Evolutionary conservation across 1,140 invertebrate genomes (phyloP).

Genomic region (Acromyrmex charruanus): DNA sequence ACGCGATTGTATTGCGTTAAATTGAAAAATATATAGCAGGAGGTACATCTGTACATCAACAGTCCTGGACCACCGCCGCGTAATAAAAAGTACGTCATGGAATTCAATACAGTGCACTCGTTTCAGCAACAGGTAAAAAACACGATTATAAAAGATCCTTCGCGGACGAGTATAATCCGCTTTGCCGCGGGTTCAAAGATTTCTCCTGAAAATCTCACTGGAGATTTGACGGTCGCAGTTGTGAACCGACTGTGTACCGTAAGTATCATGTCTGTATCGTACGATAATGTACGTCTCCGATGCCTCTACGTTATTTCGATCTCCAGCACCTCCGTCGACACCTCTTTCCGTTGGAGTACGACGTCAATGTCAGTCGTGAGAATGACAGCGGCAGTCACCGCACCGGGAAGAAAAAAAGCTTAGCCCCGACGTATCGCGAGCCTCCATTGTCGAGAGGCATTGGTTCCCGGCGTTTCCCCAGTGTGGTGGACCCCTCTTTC

Average conservation of each 20-base stretch:
- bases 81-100: background rate
- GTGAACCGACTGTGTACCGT: conserved; percentile 30
- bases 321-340: conserved; percentile 53
- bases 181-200: conserved; percentile 10
- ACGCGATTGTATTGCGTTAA: background rate
- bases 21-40: background rate
- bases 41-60: background rate
- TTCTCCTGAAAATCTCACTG: background rate
- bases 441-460: conserved; percentile 72
- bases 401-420: conserved; percentile 60
- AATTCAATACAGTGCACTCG: conserved; percentile 19
- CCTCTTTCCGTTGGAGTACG: conserved; percentile 62
- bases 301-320: conserved; percentile 57
- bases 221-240: conserved; percentile 50
- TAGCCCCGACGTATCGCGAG: conserved; percentile 55
- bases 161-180: conserved; percentile 27
- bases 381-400: conserved; percentile 60
- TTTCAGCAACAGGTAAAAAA: conserved; percentile 34
- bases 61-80: too few species aligned
- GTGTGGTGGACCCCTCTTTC: conserved; percentile 41
- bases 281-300: background rate
- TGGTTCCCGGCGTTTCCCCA: conserved; percentile 48
- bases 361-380: conserved; percentile 64
- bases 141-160: conserved; percentile 3
- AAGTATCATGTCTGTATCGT: background rate